Base-by-base conservation (phyloP, 2,797 vertebrate genomes). In the Hoplostethus atlanticus region DNA sequence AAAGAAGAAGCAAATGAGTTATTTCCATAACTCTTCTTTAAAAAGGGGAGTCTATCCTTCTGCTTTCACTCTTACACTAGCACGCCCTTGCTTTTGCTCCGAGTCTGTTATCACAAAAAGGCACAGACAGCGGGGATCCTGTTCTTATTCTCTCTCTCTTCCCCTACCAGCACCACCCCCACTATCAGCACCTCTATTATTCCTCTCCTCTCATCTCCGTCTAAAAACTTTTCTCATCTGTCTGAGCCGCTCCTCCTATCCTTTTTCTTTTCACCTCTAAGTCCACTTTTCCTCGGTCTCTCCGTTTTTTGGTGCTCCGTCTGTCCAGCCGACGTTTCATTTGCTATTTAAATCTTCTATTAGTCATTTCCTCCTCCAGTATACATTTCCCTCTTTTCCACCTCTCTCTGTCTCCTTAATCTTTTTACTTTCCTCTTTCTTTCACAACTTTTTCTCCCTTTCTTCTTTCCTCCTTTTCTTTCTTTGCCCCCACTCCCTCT, bases 161-260 rank as follows among this genome's bases (percentile, higher is more conserved):
- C 21, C 21, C n/a, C 76, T 46, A 46, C 75, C 66, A 76, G 61
- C 5, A 21, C 21, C 21, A 21, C 21, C 21, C 21, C 21, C 71
- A 63, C 53, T 42, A 65, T 76, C 67, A 46, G 38, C 10, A 16
- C 73, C 40, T 61, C 79, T 61, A 68, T 78, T 76, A 55, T 71
- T 71, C 53, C 67, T 71, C 59, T 54, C 25, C 9, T 62, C 73
- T 80, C 31, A 75, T 69, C 82, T 78, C 66, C 59, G 69, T 17
- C 47, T 54, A 59, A 55, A 85, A 85, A 77, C 72, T 81, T 84
- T 77, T 80, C 55, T 76, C 75, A 80, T 89, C 72, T 66, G 38
- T 76, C 61, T 71, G 73, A 66, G 62, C 70, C 53, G 64, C 64
- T 64, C 75, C 75, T 77, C 51, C 64, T 54, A 21, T 78, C 81